These are phyloP conservation scores for Drosophila histrio DNA, from an alignment of 2,888 invertebrate genomes.

Conservation along the genomic window DNA sequence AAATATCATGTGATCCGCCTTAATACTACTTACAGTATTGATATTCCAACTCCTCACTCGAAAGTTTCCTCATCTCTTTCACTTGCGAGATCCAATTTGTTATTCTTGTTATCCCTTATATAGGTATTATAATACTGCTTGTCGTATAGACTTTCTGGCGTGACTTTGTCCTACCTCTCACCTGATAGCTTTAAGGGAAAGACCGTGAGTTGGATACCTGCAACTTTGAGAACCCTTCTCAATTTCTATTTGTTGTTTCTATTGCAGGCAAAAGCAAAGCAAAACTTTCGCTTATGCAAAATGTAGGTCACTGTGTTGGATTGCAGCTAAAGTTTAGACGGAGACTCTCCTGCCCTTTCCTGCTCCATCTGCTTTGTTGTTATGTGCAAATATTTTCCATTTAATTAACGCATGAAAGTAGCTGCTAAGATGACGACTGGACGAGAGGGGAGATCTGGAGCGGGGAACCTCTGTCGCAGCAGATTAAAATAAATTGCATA, in stretches of 20 bases:
- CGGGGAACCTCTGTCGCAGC: conserved; percentile 56
- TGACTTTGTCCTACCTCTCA: not conserved
- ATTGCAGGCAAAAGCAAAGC: conserved; percentile 22
- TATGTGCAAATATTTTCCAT: conserved; percentile 76
- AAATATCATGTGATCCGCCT: no score
- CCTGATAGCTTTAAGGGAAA: not conserved
- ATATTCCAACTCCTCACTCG: not conserved
- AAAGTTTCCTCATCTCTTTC: not conserved
- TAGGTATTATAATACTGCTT: not conserved
- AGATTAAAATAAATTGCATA: conserved; percentile 77
- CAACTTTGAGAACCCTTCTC: conserved; percentile 11
- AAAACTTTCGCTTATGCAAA: conserved; percentile 60
- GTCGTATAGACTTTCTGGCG: conserved; percentile 1
- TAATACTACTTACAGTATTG: not conserved
- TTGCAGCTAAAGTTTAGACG: conserved; percentile 54
- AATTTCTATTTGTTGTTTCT: conserved; percentile 30
- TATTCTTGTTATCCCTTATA: not conserved
- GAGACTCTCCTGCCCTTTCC: not conserved
- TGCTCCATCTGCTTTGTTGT: conserved; percentile 21
- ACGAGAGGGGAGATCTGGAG: not conserved
- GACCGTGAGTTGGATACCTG: not conserved
- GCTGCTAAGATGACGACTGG: conserved; percentile 18
- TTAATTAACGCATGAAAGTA: conserved; percentile 74
- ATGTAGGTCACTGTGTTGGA: conserved; percentile 67
- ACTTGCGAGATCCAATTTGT: conserved; percentile 2